Conservation (phyloP, 64 coral and sea anemone genomes). For the Pachyseris speciosa region DNA sequence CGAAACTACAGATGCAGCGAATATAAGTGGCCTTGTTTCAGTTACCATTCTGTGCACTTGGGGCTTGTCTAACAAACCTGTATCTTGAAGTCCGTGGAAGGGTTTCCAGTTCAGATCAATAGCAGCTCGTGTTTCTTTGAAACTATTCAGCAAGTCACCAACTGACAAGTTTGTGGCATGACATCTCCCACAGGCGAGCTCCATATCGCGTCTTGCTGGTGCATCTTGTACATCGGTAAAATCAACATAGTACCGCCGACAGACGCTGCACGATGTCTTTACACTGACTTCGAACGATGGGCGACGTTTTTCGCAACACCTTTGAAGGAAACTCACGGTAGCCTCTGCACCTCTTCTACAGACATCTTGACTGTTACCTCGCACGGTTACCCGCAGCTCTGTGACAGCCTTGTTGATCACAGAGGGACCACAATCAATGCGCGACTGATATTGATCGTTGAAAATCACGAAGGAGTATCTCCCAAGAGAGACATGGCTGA, state of each 20-base stretch:
- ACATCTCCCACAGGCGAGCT: not conserved
- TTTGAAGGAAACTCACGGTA: conserved; percentile 3
- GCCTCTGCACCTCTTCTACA: not conserved
- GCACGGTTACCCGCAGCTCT: conserved; percentile 29
- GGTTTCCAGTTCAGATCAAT: not conserved
- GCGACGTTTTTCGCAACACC: not conserved
- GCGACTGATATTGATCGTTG: not conserved
- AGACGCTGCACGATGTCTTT: not conserved
- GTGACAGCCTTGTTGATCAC: conserved; percentile 15
- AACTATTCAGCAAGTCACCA: conserved; percentile 23
- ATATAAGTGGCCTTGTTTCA: too few relatives aligned
- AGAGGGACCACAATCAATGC: conserved; percentile 60
- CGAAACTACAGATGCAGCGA: too few relatives aligned
- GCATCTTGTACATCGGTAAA: not conserved
- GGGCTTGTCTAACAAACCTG: not conserved
- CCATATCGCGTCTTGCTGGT: not conserved
- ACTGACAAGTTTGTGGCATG: not conserved
- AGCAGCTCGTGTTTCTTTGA: not conserved
- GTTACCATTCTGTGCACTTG: not conserved
- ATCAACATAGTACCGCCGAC: conserved; percentile 17
- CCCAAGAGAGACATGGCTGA: not conserved
- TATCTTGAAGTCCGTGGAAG: not conserved
- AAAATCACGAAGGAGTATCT: conserved; percentile 33
- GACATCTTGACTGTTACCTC: not conserved
- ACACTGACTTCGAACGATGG: not conserved